Evolutionary conservation across 1,140 invertebrate genomes (phyloP).

Genomic region (Leptestheria dahalacensis): DNA sequence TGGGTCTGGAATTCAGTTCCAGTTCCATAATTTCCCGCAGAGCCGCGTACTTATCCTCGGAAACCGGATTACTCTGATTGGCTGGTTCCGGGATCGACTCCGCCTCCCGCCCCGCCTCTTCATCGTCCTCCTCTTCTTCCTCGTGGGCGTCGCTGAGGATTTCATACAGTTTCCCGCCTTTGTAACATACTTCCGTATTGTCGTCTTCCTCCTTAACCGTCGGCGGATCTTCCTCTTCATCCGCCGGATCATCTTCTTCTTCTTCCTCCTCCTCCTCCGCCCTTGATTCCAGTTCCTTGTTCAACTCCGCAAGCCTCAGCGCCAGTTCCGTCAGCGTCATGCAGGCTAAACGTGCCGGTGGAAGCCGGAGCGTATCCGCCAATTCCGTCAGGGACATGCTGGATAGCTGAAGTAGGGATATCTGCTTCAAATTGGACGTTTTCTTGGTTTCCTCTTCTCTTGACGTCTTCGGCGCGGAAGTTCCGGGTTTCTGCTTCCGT

Average conservation of each 20-base stretch:
- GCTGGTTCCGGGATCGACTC: background rate
- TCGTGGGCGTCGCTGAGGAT: slow-evolving; percentile 14
- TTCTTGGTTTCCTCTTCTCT: slow-evolving; percentile 1
- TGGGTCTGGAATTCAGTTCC: background rate
- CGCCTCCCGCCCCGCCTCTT: slow-evolving; percentile 19
- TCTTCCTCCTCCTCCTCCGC: slow-evolving; percentile 11
- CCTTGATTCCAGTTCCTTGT: slow-evolving; percentile 4
- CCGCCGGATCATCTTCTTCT: slow-evolving; percentile 9
- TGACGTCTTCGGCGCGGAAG: background rate
- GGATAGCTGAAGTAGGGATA: slow-evolving; percentile 63
- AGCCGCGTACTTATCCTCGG: slow-evolving; percentile 47
- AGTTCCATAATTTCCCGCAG: slow-evolving; percentile 44
- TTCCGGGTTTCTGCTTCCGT: slow-evolving; percentile 10
- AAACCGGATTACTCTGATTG: background rate
- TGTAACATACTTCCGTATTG: slow-evolving; percentile 13
- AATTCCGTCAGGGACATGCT: slow-evolving; percentile 62
- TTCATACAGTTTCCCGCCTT: slow-evolving; percentile 12
- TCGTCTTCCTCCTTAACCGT: slow-evolving; percentile 20
- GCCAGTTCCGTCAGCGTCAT: slow-evolving; percentile 72
- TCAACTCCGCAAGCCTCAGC: slow-evolving; percentile 42
- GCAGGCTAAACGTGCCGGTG: slow-evolving; percentile 54
- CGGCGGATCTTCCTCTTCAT: slow-evolving; percentile 15
- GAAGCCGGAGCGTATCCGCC: slow-evolving; percentile 54
- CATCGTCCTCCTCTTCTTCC: background rate
- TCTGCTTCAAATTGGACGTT: slow-evolving; percentile 34